Conservation (phyloP, 2,888 invertebrate genomes). For the Holacanthella duospinosa region DNA sequence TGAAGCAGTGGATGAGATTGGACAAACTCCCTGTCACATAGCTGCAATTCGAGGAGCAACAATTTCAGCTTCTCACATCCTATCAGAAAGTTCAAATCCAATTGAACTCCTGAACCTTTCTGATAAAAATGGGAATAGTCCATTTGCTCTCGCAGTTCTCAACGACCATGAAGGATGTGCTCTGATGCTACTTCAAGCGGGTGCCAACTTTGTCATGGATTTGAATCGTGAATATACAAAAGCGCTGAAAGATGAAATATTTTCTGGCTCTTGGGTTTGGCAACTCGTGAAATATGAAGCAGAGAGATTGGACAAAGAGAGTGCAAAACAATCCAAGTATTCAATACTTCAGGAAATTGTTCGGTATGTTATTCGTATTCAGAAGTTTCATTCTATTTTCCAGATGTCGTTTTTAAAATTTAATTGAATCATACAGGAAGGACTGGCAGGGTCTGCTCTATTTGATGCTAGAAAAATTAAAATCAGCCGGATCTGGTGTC, state of each 20-base stretch:
- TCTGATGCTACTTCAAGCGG: constrained; percentile 32
- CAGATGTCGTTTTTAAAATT: too few relatives aligned
- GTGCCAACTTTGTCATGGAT: constrained; percentile 23
- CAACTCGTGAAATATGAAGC: neutral
- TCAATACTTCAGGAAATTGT: constrained; percentile 7
- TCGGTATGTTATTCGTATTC: too few relatives aligned
- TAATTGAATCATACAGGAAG: too few relatives aligned
- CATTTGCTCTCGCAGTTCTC: constrained; percentile 43
- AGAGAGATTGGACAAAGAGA: neutral
- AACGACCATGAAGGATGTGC: constrained; percentile 43
- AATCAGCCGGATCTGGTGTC: constrained; percentile 40
- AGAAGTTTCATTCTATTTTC: too few relatives aligned
- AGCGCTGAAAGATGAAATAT: neutral
- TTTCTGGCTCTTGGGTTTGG: constrained; percentile 2
- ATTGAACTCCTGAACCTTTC: constrained; percentile 37
- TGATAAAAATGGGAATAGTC: constrained; percentile 44
- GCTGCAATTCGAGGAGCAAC: constrained; percentile 46
- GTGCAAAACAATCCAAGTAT: constrained; percentile 8
- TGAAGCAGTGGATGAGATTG: constrained; percentile 41
- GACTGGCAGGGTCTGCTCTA: constrained; percentile 46
- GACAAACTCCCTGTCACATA: constrained; percentile 42
- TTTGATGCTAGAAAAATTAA: constrained; percentile 43
- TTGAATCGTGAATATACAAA: neutral
- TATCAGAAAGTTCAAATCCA: neutral
- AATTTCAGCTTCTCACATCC: constrained; percentile 41